phyloP scores from a whole-genome alignment of 1,140 invertebrate species.

The Drosophila willistoni region DNA sequence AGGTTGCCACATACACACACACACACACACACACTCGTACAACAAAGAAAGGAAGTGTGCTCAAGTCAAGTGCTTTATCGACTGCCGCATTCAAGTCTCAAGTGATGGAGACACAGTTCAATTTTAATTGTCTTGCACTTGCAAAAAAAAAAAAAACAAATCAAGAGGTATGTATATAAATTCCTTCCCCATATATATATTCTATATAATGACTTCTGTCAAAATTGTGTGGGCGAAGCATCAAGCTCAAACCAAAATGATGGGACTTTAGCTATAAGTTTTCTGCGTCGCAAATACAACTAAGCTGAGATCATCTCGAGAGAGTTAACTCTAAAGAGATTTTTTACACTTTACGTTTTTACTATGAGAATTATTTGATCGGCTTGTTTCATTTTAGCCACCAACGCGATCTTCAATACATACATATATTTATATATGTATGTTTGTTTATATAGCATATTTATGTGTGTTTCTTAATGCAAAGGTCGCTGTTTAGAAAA shows the following conservation, averaged over 20 bases:
- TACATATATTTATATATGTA: slow-evolving; percentile 32
- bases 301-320: slow-evolving; percentile 66
- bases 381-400: slow-evolving; percentile 62
- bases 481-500: slow-evolving; percentile 62
- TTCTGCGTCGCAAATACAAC: slow-evolving; percentile 57
- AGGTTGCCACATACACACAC: slow-evolving; percentile 33
- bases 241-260: slow-evolving; percentile 47
- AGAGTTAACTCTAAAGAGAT: neutral
- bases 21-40: neutral
- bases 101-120: slow-evolving; percentile 8
- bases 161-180: neutral
- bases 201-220: neutral
- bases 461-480: slow-evolving; percentile 61
- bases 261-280: slow-evolving; percentile 21
- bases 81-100: slow-evolving; percentile 15
- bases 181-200: slow-evolving; percentile 1
- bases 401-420: slow-evolving; percentile 62
- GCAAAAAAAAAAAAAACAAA: neutral
- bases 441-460: slow-evolving; percentile 37
- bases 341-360: slow-evolving; percentile 43
- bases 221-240: slow-evolving; percentile 40
- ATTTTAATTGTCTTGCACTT: slow-evolving; percentile 28
- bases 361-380: slow-evolving; percentile 59
- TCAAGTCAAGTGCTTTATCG: slow-evolving; percentile 15
- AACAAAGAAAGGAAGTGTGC: slow-evolving; percentile 22